Evolutionary conservation across 2,888 invertebrate genomes (phyloP), one percentile per base, ranked within the genome.

Genomic region (Coelogynopora nodosa): DNA sequence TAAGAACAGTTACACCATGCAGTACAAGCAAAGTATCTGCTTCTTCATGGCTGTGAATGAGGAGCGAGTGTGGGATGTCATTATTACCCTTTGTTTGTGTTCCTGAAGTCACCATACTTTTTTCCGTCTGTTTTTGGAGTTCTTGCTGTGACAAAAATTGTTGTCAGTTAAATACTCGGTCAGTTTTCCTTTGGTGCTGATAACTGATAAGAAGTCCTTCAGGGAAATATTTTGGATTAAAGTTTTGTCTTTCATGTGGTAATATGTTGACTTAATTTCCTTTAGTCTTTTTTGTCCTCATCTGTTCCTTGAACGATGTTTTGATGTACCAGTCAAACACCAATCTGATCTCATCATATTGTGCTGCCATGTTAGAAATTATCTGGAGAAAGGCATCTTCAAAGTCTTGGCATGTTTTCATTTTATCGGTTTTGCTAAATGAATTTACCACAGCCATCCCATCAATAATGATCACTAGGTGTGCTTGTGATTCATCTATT

Each of bases 231-330:
- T 87, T 67, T 87, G 67, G 80, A 87, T 87, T 87, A 87, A 74
- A 74, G 86, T 87, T 67, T 30, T 87, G 86, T 86, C 86, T 67
- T 87, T 86, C 18, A 86, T 67, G 31, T 86, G 87, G 67, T 87
- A 31, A 87, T 87, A 86, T 87, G 87, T 87, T 87, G 87, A 87
- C 67, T 87, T n/a, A n/a, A n/a, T n/a, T 87, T 87, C 86, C 86
- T 28, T 87, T 86, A 28, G 87, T 86, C 28, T 67, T 86, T 86
- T 87, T 87, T 87, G 67, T 87, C 31, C 74, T 87, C 87, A 87
- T 87, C 49, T 87, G 74, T 80, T 87, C 86, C 31, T 87, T 87
- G 29, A 87, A 81, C 29, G 67, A 67, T 67, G 86, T 74, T 29
- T 87, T 87, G 23, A 87, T 87, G 74, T 87, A 87, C 86, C 86